Evolutionary conservation across 2,888 invertebrate species (phyloP), one percentile per base, ranked within the genome.

Genomic region (Asteroscopus sphinx): DNA sequence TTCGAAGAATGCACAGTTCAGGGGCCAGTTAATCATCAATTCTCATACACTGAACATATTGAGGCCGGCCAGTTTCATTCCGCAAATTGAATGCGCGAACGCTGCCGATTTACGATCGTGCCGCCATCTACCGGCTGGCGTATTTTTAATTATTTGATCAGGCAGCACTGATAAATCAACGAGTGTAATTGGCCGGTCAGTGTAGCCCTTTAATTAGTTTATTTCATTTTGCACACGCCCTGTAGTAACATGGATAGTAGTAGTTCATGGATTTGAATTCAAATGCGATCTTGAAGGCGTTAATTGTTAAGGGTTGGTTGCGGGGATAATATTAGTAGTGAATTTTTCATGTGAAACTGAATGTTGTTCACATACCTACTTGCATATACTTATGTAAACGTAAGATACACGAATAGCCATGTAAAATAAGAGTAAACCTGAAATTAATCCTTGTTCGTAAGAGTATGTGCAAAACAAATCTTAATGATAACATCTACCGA

Each of bases 101-200:
- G 74, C 68, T 65, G 56, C 58, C 73, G 77, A 91, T 91, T 91
- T 89, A 89, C 82, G 77, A 79, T 68, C 48, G 55, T 53, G 72
- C 71, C 78, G 78, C 82, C 82, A 87, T 87, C 83, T 86, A 86
- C 83, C 81, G 81, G 73, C 75, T 62, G 77, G 83, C 72, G 82
- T 82, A 87, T 91, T 91, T 93, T 94, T 91, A 92, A 92, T 93
- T 93, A 92, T 92, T 93, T 93, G 92, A 93, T 93, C 92, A 87
- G 86, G 80, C 82, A 82, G 73, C 82, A 81, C 88, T 88, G 93
- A 93, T 94, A 93, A 91, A 92, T 92, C 87, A 86, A 78, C 79
- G 60, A 70, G 67, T 71, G 83, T 88, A 91, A 91, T 91, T 91
- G 90, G 87, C 73, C 70, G 80, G 74, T 80, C 83, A 73, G 81